These are phyloP conservation scores for Crambe crambe DNA, from an alignment of 37 sponge, comb jelly and placozoan genomes.

Conservation along the genomic window DNA sequence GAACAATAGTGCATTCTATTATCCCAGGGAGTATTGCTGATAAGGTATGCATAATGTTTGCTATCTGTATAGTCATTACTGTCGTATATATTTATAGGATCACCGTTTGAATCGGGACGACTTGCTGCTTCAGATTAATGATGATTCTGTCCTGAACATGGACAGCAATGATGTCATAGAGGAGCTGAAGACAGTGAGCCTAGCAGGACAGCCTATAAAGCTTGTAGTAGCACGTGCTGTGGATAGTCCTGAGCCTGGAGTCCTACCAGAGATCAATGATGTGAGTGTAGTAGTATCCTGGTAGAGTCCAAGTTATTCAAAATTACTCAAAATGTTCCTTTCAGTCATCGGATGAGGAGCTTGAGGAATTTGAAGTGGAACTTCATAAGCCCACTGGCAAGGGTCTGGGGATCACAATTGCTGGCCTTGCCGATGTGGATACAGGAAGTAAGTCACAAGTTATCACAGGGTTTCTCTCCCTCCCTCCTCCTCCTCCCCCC, in stretches of 20 bases:
- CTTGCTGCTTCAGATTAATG: constrained; percentile 75
- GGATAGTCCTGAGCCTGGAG: not conserved
- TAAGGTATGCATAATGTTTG: constrained; percentile 12
- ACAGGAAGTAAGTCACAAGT: constrained; percentile 28
- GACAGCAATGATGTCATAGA: constrained; percentile 33
- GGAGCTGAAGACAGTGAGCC: constrained; percentile 26
- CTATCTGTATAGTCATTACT: not conserved
- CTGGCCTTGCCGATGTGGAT: constrained; percentile 60
- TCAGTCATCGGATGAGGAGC: constrained; percentile 55
- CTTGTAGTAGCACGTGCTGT: constrained; percentile 58
- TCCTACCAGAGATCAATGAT: constrained; percentile 37
- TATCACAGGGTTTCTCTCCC: not conserved
- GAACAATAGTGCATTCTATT: constrained; percentile 46
- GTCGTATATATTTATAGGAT: constrained; percentile 37
- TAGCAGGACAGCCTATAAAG: constrained; percentile 25
- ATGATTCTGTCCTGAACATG: constrained; percentile 50
- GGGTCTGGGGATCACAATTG: constrained; percentile 82
- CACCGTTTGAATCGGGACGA: constrained; percentile 62
- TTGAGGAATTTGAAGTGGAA: constrained; percentile 67
- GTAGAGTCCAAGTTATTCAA: not conserved
- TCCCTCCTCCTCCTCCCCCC: not conserved
- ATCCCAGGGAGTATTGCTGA: constrained; percentile 53
- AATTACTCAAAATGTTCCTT: not conserved
- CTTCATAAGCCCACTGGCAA: constrained; percentile 36
- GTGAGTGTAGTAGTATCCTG: constrained; percentile 3